phyloP scores from a whole-genome alignment of 2,797 vertebrate species.

The Halcyon leucocephala region DNA sequence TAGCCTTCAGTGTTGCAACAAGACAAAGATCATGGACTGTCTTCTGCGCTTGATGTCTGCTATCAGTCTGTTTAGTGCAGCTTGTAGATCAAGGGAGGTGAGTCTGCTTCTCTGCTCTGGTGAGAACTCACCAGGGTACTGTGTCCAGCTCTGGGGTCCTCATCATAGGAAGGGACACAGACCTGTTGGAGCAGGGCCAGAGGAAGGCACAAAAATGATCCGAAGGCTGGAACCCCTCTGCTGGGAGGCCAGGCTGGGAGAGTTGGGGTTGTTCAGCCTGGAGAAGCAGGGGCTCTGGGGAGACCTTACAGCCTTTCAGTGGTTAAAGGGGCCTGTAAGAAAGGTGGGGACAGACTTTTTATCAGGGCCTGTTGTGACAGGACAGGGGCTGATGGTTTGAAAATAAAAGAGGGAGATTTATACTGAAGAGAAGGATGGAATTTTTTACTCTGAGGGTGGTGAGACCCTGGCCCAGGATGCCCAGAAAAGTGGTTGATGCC shows the following conservation, averaged over 20 bases:
- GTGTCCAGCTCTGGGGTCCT: neutral
- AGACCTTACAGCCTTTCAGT: neutral
- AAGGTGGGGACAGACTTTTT: no score
- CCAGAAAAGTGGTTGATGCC: no score
- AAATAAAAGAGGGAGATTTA: no score
- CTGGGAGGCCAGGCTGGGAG: neutral
- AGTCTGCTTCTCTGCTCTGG: neutral
- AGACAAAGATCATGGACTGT: fast-evolving
- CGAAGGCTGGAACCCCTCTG: neutral
- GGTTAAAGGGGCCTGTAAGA: no score
- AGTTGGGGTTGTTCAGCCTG: neutral
- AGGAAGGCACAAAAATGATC: neutral
- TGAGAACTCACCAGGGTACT: neutral
- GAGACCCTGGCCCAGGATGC: no score
- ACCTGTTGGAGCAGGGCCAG: neutral
- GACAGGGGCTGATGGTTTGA: no score
- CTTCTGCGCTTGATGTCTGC: neutral
- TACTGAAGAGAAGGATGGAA: no score
- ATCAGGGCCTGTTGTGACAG: no score
- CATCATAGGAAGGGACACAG: neutral
- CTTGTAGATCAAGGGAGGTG: neutral
- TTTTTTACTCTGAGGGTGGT: no score
- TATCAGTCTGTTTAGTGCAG: neutral
- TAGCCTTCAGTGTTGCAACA: neutral
- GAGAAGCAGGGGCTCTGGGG: neutral